A percentile compares a stretch with the other conserved stretches of the same genome.
Evolutionary conservation across 1,140 invertebrate species (phyloP).

Genomic region (Saccostrea cuccullata): DNA sequence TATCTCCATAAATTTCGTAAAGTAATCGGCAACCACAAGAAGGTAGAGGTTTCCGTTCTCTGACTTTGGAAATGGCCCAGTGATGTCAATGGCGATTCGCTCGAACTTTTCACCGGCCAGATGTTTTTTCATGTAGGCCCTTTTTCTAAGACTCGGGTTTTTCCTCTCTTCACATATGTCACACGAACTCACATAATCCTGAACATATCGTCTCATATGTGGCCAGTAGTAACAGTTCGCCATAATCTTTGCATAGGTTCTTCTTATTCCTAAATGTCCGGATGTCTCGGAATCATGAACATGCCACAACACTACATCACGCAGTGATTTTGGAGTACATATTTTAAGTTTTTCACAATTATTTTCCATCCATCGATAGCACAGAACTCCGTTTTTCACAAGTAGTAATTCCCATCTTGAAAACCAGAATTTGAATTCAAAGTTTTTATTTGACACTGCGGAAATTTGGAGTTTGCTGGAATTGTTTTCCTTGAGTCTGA

Average conservation of each 20-base stretch:
- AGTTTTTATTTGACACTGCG: neutral
- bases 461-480: neutral
- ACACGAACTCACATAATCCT: too few species aligned
- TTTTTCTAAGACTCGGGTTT: constrained; percentile 31
- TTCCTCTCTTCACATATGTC: too few species aligned
- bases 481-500: too few species aligned
- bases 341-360: constrained; percentile 7
- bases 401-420: constrained; percentile 43
- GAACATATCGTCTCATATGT: constrained; percentile 16
- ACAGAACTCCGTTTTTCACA: constrained; percentile 41
- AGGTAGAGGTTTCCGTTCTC: constrained; percentile 24
- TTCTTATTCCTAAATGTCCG: constrained; percentile 34
- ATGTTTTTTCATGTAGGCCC: constrained; percentile 23
- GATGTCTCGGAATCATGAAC: constrained; percentile 38
- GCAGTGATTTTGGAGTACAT: neutral
- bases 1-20: constrained; percentile 42
- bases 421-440: constrained; percentile 41
- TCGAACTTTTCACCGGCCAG: constrained; percentile 41
- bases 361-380: constrained; percentile 6
- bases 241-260: constrained; percentile 36
- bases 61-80: constrained; percentile 41
- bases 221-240: constrained; percentile 39
- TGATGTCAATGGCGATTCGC: constrained; percentile 40
- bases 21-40: constrained; percentile 39
- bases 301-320: constrained; percentile 33